phyloP scores from a whole-genome alignment of 2,113 vertebrate species.

The Lethenteron camtschaticum region DNA sequence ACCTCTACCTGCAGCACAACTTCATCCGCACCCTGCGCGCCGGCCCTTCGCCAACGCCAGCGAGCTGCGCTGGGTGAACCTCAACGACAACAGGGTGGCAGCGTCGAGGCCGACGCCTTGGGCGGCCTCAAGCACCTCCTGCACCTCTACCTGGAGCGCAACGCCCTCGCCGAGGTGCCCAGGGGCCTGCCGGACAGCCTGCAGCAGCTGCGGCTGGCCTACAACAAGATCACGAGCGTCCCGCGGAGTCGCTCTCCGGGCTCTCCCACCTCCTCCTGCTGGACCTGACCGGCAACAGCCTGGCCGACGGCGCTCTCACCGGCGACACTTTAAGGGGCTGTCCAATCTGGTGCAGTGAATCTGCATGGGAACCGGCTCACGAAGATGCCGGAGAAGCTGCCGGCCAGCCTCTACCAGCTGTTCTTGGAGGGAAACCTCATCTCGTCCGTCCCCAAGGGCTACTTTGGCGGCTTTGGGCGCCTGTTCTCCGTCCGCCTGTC shows the following conservation, averaged over 20 bases:
- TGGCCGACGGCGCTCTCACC: constrained; percentile 51
- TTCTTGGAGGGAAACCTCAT: constrained; percentile 82
- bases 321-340: constrained; percentile 67
- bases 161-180: constrained; percentile 66
- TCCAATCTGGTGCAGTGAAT: constrained; percentile 77
- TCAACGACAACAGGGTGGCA: constrained; percentile 68
- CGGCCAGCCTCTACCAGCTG: constrained; percentile 48
- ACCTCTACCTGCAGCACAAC: constrained; percentile 90
- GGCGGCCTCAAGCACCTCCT: constrained; percentile 48
- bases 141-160: constrained; percentile 64
- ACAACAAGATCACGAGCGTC: constrained; percentile 65
- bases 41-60: constrained; percentile 66
- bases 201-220: constrained; percentile 66
- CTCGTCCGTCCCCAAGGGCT: constrained; percentile 52
- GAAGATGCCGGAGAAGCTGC: constrained; percentile 66
- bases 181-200: constrained; percentile 44
- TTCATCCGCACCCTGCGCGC: constrained; percentile 58
- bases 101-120: constrained; percentile 48
- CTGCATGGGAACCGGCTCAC: constrained; percentile 58
- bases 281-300: constrained; percentile 69
- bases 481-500: constrained; percentile 71
- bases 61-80: constrained; percentile 58
- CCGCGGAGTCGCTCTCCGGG: constrained; percentile 45
- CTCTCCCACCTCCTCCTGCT: constrained; percentile 58
- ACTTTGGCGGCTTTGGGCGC: constrained; percentile 55